Percentiles rank a stretch among this genome's conserved stretches.
phyloP scores from a whole-genome alignment of 2,888 invertebrate genomes.

The Neoaliturus tenellus region DNA sequence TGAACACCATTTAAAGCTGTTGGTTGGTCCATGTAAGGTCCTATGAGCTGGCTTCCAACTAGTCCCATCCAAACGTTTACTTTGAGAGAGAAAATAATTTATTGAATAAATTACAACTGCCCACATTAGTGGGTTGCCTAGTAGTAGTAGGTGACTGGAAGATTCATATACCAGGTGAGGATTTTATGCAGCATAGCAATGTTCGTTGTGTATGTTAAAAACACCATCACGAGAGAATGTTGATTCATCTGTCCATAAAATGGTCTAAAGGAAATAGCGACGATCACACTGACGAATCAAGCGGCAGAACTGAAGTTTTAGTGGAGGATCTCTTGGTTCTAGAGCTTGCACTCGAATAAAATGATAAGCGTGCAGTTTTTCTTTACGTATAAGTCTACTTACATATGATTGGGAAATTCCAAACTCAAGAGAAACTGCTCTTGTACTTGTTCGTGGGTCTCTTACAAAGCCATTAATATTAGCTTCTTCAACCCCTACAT shows the following conservation, averaged over 20 bases:
- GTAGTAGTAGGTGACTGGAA: not conserved
- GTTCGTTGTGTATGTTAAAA: constrained; percentile 15
- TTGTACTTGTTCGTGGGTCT: constrained; percentile 10
- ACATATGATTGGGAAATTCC: constrained; percentile 10
- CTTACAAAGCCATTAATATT: not conserved
- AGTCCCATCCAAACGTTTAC: not conserved
- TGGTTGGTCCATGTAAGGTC: not conserved
- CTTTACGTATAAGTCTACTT: not conserved
- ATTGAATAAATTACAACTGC: no score
- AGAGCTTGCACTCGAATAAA: constrained; percentile 6
- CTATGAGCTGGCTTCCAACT: constrained; percentile 2
- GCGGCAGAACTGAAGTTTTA: constrained; percentile 8
- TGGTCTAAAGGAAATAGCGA: not conserved
- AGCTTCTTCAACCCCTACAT: no score
- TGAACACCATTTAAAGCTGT: constrained; percentile 3
- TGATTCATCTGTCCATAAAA: constrained; percentile 30
- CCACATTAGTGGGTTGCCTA: no score
- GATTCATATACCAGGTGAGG: constrained; percentile 4
- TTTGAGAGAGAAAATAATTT: no score
- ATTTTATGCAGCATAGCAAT: constrained; percentile 18
- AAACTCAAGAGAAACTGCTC: not conserved
- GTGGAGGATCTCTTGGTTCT: constrained; percentile 16
- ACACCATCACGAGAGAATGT: constrained; percentile 12
- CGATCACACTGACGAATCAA: not conserved
- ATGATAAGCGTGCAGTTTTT: not conserved